phyloP scores from a whole-genome alignment of 2,113 vertebrate genomes.

The Acrocephalus kingi region DNA sequence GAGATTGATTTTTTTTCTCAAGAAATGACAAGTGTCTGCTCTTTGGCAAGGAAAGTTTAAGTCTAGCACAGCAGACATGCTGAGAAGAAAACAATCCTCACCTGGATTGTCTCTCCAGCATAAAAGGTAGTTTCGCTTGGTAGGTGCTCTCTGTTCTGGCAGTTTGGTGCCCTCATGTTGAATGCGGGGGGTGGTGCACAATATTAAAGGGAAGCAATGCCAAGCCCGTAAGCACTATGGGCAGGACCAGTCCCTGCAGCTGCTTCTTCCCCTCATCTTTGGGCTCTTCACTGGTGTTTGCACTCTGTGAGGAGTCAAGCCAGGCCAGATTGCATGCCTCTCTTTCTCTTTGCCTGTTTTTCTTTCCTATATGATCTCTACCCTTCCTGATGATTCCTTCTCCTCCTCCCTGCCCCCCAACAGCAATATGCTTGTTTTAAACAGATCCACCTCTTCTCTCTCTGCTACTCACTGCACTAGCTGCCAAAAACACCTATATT shows the following conservation, averaged over 20 bases:
- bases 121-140: background rate
- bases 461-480: background rate
- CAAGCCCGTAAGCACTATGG: accelerated
- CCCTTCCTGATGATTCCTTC: background rate
- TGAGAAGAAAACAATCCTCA: background rate
- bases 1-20: background rate
- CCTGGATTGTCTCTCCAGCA: background rate
- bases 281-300: background rate
- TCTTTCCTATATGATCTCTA: background rate
- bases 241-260: background rate
- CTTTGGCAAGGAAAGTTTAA: constrained; percentile 5
- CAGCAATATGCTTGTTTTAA: background rate
- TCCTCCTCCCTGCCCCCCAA: background rate
- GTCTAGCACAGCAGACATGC: background rate
- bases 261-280: background rate
- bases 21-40: constrained; percentile 7
- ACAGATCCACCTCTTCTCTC: background rate
- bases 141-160: background rate
- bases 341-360: background rate
- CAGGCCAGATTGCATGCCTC: background rate
- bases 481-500: accelerated
- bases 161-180: background rate
- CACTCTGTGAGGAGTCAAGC: background rate
- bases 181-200: accelerated
- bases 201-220: no score